Evolutionary conservation across 2,113 vertebrate genomes (phyloP).

Genomic region (Vulpes vulpes): DNA sequence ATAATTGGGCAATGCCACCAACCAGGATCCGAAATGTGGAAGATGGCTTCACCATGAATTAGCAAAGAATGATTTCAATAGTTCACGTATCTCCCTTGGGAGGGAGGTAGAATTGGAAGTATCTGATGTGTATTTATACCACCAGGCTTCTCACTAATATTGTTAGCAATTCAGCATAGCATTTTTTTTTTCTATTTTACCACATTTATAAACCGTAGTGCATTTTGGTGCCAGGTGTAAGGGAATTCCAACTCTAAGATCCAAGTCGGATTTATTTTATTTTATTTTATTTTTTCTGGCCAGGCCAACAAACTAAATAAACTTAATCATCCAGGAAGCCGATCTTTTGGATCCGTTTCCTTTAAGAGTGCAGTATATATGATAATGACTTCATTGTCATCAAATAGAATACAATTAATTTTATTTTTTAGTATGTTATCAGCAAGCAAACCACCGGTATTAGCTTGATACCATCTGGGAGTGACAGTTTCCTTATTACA

Average conservation of each 20-base stretch:
- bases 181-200: not conserved
- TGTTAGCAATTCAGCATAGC: slow-evolving; percentile 49
- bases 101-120: not conserved
- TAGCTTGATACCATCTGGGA: slow-evolving; percentile 91
- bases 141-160: slow-evolving; percentile 49
- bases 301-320: slow-evolving; percentile 62
- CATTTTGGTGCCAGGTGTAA: slow-evolving; percentile 71
- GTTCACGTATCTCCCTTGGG: not conserved
- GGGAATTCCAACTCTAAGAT: slow-evolving; percentile 77
- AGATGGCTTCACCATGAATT: not conserved
- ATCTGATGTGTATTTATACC: not conserved
- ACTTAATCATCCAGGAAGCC: slow-evolving; percentile 68
- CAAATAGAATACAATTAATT: slow-evolving; percentile 93
- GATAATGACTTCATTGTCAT: slow-evolving; percentile 91
- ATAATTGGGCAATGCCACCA: not conserved
- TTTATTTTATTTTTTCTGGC: not conserved
- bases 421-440: slow-evolving; percentile 92
- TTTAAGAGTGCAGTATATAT: slow-evolving; percentile 90
- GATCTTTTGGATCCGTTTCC: slow-evolving; percentile 84
- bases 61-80: not conserved
- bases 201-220: slow-evolving; percentile 66
- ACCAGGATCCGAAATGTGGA: not conserved
- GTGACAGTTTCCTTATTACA: slow-evolving; percentile 93
- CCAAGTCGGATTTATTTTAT: slow-evolving; percentile 51
- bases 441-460: slow-evolving; percentile 92